These are phyloP conservation scores for Trichonephila inaurata DNA, from an alignment of 1,140 invertebrate genomes.

Conservation along the genomic window DNA sequence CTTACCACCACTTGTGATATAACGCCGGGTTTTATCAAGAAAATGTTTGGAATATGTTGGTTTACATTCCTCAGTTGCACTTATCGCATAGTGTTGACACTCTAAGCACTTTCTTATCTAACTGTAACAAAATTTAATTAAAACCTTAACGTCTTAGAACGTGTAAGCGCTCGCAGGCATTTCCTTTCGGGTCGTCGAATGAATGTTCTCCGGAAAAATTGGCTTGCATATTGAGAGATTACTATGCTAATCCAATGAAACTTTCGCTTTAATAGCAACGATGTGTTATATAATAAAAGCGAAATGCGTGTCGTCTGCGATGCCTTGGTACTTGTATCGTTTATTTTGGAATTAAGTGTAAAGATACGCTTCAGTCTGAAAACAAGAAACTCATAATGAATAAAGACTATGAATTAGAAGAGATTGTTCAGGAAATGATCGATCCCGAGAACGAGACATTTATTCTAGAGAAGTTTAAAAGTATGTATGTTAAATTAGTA, in stretches of 20 bases:
- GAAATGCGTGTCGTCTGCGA: background rate
- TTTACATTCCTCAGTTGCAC: background rate
- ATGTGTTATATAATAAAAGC: background rate
- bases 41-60: background rate
- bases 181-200: background rate
- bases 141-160: background rate
- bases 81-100: background rate
- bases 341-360: background rate
- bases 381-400: too few species aligned
- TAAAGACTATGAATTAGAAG: too few species aligned
- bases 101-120: background rate
- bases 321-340: background rate
- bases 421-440: too few species aligned
- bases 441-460: too few species aligned
- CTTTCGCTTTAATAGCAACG: background rate
- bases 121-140: constrained; percentile 2
- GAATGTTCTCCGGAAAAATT: background rate
- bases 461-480: too few species aligned
- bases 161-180: background rate
- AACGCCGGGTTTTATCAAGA: too few species aligned
- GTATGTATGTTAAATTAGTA: too few species aligned
- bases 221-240: background rate
- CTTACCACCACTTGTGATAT: too few species aligned
- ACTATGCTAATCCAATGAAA: background rate
- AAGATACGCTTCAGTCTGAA: background rate